A percentile compares a stretch with the other conserved stretches of the same genome.
Conservation (phyloP, 2,113 vertebrate genomes). For the Phocoena phocoena region DNA sequence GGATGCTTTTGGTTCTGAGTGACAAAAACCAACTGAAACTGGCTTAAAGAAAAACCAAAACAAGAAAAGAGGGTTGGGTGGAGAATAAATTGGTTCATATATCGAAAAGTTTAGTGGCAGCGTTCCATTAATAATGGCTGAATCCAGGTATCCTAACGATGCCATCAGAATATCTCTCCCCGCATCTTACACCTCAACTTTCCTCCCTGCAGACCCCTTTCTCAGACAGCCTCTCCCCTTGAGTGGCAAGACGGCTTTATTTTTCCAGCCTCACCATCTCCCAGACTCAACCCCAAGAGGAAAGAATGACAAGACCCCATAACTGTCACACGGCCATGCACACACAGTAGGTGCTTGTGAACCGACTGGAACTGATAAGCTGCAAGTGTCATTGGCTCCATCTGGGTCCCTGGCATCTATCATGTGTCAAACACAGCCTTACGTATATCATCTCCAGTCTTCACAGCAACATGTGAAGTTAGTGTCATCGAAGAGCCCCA, state of each 20-base stretch:
- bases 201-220: background rate
- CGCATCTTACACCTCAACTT: too few species aligned
- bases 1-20: background rate
- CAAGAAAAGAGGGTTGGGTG: background rate
- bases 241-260: background rate
- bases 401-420: background rate
- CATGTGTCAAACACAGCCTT: background rate
- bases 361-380: background rate
- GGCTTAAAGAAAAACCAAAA: background rate
- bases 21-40: background rate
- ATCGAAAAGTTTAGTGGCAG: background rate
- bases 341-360: background rate
- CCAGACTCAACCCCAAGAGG: background rate
- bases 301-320: background rate
- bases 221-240: background rate
- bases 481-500: background rate
- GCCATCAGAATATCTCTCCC: background rate
- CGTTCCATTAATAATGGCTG: background rate
- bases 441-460: background rate
- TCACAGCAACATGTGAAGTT: background rate
- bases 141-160: background rate
- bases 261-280: background rate
- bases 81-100: background rate
- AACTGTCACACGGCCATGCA: background rate
- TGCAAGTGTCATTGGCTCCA: background rate